Evolutionary conservation across 2,113 vertebrate genomes (phyloP).

Genomic region (Xiphophorus hellerii): DNA sequence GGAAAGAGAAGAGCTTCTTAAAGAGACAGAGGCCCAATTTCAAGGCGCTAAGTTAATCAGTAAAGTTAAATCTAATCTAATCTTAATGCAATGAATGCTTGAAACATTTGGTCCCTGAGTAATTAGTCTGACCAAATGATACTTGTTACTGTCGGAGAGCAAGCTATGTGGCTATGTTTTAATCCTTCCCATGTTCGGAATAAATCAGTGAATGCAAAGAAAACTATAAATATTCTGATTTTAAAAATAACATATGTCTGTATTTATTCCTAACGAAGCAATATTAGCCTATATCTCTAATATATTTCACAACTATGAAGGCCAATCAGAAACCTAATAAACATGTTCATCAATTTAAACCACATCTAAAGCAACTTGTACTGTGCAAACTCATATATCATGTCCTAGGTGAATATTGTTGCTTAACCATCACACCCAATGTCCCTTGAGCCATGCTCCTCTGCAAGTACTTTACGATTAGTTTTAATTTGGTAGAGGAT

Average conservation of each 20-base stretch:
- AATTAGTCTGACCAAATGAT: neutral
- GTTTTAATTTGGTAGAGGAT: constrained; percentile 49
- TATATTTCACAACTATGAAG: neutral
- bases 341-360: neutral
- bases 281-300: neutral
- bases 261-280: neutral
- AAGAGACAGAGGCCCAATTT: too few relatives aligned
- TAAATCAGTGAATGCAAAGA: neutral
- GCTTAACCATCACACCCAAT: constrained; percentile 13
- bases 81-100: too few relatives aligned
- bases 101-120: too few relatives aligned
- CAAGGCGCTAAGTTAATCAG: too few relatives aligned
- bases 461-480: constrained; percentile 41
- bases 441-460: constrained; percentile 15
- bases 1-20: too few relatives aligned
- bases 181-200: neutral
- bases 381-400: constrained; percentile 1
- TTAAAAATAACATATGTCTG: neutral
- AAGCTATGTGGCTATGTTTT: neutral
- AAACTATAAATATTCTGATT: neutral
- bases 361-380: neutral
- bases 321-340: neutral
- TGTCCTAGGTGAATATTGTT: constrained; percentile 8
- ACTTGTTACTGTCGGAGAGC: neutral
- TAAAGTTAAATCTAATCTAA: too few relatives aligned